Conservation (phyloP, 2,888 invertebrate genomes). For the Agrilus cyanescens region DNA sequence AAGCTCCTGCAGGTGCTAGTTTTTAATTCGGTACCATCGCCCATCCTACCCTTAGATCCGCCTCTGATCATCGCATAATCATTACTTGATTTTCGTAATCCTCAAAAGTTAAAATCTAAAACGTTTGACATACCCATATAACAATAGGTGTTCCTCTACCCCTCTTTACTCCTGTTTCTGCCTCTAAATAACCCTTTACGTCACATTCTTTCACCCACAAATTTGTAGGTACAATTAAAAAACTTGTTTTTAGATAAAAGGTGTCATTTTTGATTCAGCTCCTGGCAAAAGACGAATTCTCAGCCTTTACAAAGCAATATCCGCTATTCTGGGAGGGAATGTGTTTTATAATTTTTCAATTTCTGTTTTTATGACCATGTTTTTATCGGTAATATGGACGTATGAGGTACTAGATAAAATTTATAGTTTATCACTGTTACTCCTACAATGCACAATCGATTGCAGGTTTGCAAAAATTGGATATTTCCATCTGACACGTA, state of each 20-base stretch:
- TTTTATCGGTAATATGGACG: constrained; percentile 48
- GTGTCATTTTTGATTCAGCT: constrained; percentile 61
- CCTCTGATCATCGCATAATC: too few species aligned
- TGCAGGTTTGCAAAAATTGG: constrained; percentile 27
- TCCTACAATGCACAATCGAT: constrained; percentile 5
- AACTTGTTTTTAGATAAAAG: constrained; percentile 38
- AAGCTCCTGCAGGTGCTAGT: too few species aligned
- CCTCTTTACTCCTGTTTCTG: too few species aligned
- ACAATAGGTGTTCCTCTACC: too few species aligned
- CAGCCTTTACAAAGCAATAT: constrained; percentile 47
- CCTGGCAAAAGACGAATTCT: constrained; percentile 50
- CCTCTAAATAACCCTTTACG: too few species aligned
- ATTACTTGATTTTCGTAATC: too few species aligned
- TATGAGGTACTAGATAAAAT: constrained; percentile 38
- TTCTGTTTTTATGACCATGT: constrained; percentile 42
- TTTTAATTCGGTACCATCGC: too few species aligned
- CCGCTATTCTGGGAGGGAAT: constrained; percentile 48
- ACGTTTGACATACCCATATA: too few species aligned
- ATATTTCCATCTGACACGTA: constrained; percentile 29
- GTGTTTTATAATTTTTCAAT: constrained; percentile 43
- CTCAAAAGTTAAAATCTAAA: too few species aligned
- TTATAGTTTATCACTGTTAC: not conserved
- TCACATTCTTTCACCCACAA: too few species aligned
- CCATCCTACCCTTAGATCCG: too few species aligned
- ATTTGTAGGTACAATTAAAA: too few species aligned